phyloP scores from a whole-genome alignment of 2,113 vertebrate genomes.

The Rallus limicola region DNA sequence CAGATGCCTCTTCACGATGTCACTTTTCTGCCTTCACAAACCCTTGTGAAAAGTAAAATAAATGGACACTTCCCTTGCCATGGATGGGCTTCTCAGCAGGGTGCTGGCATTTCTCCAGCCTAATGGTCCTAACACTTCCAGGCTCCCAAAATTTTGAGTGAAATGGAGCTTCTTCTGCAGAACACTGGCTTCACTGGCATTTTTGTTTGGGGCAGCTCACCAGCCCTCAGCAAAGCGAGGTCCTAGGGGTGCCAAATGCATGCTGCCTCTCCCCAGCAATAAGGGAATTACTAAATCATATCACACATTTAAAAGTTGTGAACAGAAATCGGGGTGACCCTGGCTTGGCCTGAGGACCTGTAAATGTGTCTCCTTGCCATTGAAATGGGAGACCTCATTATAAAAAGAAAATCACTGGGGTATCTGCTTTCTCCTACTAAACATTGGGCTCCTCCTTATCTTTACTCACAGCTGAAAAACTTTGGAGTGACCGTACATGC shows the following conservation, averaged over 20 bases:
- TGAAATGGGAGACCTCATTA: neutral
- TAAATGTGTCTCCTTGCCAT: neutral
- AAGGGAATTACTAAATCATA: neutral
- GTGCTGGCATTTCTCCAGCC: neutral
- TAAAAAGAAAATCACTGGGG: neutral
- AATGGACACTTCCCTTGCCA: fast-evolving
- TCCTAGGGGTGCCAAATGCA: fast-evolving
- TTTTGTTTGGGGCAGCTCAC: neutral
- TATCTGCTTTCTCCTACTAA: neutral
- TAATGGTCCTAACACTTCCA: neutral
- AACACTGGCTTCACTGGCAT: neutral
- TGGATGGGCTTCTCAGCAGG: neutral
- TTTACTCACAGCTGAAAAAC: neutral
- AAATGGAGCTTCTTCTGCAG: neutral
- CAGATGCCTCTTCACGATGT: neutral
- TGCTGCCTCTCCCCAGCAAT: neutral
- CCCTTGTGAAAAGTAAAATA: neutral
- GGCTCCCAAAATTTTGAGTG: neutral
- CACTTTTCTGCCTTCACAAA: neutral
- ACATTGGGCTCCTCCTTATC: neutral
- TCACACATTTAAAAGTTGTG: neutral
- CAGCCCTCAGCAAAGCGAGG: neutral
- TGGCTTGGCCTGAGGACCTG: neutral
- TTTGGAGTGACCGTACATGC: neutral
- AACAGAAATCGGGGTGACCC: neutral